These are phyloP conservation scores for Plutella xylostella DNA, from an alignment of 2,888 invertebrate species.

Conservation along the genomic window DNA sequence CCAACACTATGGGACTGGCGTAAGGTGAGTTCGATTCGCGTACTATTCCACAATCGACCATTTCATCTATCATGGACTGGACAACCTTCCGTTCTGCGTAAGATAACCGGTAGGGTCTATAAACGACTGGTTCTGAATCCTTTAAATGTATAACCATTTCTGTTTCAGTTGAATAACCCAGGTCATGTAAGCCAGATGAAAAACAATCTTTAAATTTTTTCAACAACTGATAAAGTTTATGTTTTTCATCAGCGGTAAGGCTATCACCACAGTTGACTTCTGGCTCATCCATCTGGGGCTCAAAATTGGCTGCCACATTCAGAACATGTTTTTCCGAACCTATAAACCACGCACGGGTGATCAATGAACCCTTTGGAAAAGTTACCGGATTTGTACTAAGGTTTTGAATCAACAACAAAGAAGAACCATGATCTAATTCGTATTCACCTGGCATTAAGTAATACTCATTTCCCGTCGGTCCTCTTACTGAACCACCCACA, in stretches of 20 bases:
- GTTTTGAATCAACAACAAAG: not conserved
- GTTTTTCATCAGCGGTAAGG: not conserved
- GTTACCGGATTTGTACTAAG: too few relatives aligned
- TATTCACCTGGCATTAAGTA: too few relatives aligned
- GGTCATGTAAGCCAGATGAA: not conserved
- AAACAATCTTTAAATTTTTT: not conserved
- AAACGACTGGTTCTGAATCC: not conserved
- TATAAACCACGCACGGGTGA: not conserved
- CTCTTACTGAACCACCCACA: not conserved
- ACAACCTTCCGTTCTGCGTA: not conserved
- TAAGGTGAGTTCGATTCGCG: slow-evolving; percentile 14
- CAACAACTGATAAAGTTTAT: not conserved
- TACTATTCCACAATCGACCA: slow-evolving; percentile 8
- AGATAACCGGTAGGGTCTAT: not conserved
- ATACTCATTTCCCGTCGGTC: not conserved
- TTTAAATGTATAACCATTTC: not conserved
- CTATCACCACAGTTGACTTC: not conserved
- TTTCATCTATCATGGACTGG: not conserved
- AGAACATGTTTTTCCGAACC: not conserved
- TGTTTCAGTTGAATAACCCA: not conserved
- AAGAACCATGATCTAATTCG: too few relatives aligned
- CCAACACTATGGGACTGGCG: slow-evolving; percentile 17
- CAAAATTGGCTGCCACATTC: not conserved
- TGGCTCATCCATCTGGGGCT: not conserved
- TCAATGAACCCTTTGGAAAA: too few relatives aligned